These are phyloP conservation scores for Lepidocyrtinus sp. DNA, from an alignment of 2,888 invertebrate species.

Conservation along the genomic window DNA sequence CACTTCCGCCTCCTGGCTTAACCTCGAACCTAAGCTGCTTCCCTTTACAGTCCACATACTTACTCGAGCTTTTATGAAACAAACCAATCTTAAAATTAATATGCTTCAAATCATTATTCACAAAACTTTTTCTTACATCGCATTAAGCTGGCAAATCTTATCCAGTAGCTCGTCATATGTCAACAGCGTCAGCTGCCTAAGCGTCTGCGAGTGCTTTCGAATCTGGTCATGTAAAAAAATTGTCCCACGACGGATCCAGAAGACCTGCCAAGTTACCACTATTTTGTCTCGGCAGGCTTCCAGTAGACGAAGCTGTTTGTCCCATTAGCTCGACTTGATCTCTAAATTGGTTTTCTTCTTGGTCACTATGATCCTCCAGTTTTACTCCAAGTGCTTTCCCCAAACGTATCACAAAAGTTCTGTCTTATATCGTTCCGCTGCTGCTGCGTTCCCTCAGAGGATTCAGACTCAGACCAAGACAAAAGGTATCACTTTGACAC, in stretches of 20 bases:
- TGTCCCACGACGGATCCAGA: conserved; percentile 41
- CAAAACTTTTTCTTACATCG: conserved; percentile 74
- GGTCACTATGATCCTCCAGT: background rate
- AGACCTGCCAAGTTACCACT: conserved; percentile 1
- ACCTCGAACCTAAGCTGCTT: conserved; percentile 79
- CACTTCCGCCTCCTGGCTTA: conserved; percentile 77
- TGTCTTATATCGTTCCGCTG: background rate
- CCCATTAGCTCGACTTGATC: conserved; percentile 34
- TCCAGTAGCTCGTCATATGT: conserved; percentile 78
- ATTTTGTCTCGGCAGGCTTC: conserved; percentile 37
- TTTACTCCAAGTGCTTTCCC: background rate
- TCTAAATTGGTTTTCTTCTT: background rate
- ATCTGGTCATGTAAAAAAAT: conserved; percentile 69
- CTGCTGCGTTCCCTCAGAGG: too few species aligned
- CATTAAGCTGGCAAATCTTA: conserved; percentile 77
- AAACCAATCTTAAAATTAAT: background rate
- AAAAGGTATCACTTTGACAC: background rate
- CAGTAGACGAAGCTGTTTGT: conserved; percentile 44
- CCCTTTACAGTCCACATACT: conserved; percentile 77
- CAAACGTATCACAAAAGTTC: background rate
- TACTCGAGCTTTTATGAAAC: conserved; percentile 74
- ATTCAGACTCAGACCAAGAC: too few species aligned
- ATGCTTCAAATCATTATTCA: background rate
- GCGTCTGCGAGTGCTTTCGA: conserved; percentile 70
- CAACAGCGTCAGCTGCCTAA: conserved; percentile 72